Evolutionary conservation across 2,113 vertebrate genomes (phyloP).

Genomic region (Scartelaos histophorus): DNA sequence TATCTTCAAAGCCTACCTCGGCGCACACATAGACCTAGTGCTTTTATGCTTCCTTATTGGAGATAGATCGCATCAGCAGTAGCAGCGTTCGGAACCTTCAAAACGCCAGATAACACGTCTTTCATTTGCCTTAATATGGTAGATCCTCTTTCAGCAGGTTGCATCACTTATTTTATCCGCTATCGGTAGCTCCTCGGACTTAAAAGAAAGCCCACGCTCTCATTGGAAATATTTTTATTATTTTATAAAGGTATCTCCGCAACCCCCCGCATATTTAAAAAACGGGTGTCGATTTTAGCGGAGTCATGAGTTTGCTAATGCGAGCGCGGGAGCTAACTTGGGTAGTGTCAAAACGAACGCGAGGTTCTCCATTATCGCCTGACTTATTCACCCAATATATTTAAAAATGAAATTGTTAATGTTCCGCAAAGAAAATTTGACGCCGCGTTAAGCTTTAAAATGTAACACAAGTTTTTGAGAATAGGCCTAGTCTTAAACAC

Average conservation of each 20-base stretch:
- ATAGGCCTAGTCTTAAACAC: too few relatives aligned
- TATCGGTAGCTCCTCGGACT: constrained; percentile 55
- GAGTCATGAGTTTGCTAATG: background rate
- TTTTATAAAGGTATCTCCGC: background rate
- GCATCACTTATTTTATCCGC: constrained; percentile 80
- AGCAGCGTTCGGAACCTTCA: constrained; percentile 55
- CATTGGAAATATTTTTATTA: background rate
- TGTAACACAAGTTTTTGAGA: too few relatives aligned
- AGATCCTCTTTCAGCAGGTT: constrained; percentile 75
- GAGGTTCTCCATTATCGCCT: background rate
- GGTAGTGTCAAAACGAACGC: background rate
- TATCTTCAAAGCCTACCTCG: constrained; percentile 62
- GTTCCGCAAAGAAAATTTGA: background rate
- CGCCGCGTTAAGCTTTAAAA: too few relatives aligned
- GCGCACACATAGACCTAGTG: constrained; percentile 45
- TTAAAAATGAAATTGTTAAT: background rate
- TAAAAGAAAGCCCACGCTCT: constrained; percentile 42
- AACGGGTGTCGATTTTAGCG: background rate
- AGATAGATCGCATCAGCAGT: constrained; percentile 60
- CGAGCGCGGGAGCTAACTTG: too few relatives aligned
- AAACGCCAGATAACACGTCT: constrained; percentile 57
- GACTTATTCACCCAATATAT: background rate
- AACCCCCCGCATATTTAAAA: background rate
- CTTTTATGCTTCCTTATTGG: constrained; percentile 62
- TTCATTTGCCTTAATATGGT: constrained; percentile 65